phyloP scores from a whole-genome alignment of 2,113 vertebrate species.

The Myocastor coypus region DNA sequence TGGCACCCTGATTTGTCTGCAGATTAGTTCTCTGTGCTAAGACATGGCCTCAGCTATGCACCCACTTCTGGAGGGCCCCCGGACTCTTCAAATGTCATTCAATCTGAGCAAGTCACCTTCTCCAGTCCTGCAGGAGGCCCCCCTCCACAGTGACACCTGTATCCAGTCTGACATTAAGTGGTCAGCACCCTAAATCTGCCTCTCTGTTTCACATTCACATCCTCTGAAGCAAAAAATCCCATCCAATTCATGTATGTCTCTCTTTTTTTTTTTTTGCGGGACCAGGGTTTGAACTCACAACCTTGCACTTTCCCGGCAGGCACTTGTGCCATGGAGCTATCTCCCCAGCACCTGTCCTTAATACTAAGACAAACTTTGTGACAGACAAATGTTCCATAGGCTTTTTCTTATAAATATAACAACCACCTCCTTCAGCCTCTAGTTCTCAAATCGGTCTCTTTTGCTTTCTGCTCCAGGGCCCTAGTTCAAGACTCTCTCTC shows the following conservation, averaged over 20 bases:
- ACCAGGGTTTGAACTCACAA: no score
- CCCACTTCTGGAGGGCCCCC: background rate
- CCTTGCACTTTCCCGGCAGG: no score
- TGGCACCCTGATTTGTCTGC: background rate
- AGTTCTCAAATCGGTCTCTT: background rate
- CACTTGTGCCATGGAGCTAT: no score
- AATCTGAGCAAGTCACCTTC: background rate
- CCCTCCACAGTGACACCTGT: background rate
- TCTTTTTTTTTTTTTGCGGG: no score
- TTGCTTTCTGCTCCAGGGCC: background rate
- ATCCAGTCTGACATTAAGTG: background rate
- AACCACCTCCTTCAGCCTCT: background rate
- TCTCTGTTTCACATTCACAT: background rate
- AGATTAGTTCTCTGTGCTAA: background rate
- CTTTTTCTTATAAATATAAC: constrained; percentile 24
- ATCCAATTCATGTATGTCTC: background rate
- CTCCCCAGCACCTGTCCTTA: no score
- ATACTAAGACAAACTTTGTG: background rate
- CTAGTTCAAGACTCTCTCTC: background rate
- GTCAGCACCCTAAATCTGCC: background rate
- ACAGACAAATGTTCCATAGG: background rate
- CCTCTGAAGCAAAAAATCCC: background rate
- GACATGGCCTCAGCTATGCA: background rate
- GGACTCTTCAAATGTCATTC: background rate
- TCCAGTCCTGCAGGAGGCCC: background rate